Evolutionary conservation across 2,797 vertebrate genomes (phyloP).

Genomic region (Oreonectes daqikongensis): DNA sequence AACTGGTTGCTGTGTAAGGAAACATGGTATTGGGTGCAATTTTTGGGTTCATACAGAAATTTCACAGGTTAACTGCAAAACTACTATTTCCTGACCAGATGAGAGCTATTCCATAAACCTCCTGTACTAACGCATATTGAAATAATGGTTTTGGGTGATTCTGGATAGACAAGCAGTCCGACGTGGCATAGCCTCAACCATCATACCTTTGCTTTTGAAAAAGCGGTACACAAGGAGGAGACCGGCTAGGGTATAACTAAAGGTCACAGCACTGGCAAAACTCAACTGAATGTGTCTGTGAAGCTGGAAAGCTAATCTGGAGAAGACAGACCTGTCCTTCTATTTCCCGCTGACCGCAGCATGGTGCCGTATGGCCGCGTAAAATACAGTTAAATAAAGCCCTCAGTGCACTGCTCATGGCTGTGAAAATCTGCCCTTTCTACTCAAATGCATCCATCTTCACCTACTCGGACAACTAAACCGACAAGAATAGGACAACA

Average conservation of each 20-base stretch:
- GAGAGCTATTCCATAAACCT: background rate
- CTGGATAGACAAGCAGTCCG: background rate
- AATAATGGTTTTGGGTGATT: background rate
- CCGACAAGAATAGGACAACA: background rate
- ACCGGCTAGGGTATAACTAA: background rate
- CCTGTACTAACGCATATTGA: background rate
- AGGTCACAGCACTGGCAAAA: constrained; percentile 44
- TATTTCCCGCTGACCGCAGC: constrained; percentile 44
- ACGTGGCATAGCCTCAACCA: constrained; percentile 21
- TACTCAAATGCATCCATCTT: background rate
- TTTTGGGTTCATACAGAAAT: background rate
- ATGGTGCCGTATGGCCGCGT: constrained; percentile 3
- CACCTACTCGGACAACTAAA: background rate
- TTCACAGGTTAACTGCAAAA: background rate
- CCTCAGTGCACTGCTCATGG: constrained; percentile 10
- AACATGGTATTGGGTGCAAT: background rate
- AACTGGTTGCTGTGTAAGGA: constrained; percentile 4
- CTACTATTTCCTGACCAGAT: background rate
- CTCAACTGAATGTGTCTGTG: constrained; percentile 26
- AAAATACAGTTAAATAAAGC: constrained; percentile 33
- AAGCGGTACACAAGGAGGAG: background rate
- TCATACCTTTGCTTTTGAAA: constrained; percentile 14
- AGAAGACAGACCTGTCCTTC: constrained; percentile 51
- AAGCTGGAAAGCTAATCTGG: constrained; percentile 36
- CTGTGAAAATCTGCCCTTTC: background rate